Conservation (phyloP, 2,113 vertebrate genomes). For the Ginglymostoma cirratum region DNA sequence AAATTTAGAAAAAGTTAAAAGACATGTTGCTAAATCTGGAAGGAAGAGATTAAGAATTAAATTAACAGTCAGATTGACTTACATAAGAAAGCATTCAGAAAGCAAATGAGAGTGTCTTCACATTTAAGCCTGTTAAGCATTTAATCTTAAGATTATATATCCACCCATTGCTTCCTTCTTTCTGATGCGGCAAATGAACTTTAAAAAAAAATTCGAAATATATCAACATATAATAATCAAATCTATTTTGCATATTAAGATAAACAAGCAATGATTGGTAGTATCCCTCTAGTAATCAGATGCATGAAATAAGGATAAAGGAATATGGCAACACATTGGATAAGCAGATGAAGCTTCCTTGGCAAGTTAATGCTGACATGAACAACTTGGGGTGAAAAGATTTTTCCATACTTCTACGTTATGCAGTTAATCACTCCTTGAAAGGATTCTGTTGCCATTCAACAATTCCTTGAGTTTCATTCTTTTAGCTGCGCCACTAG, state of each 20-base stretch:
- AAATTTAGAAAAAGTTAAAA: background rate
- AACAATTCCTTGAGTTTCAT: background rate
- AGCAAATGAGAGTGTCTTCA: background rate
- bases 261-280: background rate
- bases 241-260: background rate
- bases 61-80: background rate
- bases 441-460: background rate
- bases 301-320: background rate
- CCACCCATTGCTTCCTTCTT: background rate
- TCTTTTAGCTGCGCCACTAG: background rate
- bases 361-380: background rate
- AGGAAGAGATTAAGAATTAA: background rate
- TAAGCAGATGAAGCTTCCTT: background rate
- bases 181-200: background rate
- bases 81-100: background rate
- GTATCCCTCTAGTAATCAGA: background rate
- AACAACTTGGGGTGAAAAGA: background rate
- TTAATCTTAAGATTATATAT: background rate
- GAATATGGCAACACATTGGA: background rate
- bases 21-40: background rate
- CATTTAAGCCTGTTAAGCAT: background rate
- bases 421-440: background rate
- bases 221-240: background rate
- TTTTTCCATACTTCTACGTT: background rate
- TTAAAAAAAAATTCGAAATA: background rate